Evolutionary conservation across 2,888 invertebrate genomes (phyloP), one percentile per base, ranked within the genome.

Genomic region (Sicus ferrugineus): DNA sequence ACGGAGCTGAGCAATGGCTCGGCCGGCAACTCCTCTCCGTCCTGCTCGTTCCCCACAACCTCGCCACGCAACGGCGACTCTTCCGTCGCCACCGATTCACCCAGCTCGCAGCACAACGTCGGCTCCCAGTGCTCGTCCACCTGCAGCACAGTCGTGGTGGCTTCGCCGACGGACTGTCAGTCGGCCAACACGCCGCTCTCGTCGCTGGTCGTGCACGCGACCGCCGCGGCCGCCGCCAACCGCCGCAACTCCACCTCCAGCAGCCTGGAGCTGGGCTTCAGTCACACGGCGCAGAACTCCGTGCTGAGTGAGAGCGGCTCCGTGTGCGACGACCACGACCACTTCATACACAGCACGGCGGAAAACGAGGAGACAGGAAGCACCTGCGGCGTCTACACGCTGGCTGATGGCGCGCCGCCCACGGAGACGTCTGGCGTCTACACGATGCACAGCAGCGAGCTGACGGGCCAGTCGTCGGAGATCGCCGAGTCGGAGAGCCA

Each of bases 341-440:
- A 88, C 52, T n/a, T n/a, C n/a, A 75, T 77, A 19, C 54, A 54
- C 28, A 54, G 23, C 54, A 61, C 34, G 21, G 46, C 48, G 16
- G 64, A 70, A 21, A 62, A 79, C 2, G 75, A 86, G 76, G 84
- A 83, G 54, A 77, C 82, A 2, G 84, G 83, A 70, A 87, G 88
- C 50, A 87, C 88, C n/a, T 89, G 89, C 2, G 89, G 89, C 7
- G 88, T 91, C 0, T 89, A 89, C 71, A 87, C 88, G 0, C 78
- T 88, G 46, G 87, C 89, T 0, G 90, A 91, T 70, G 83, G 82
- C 3, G 88, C 90, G 21, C 90, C 91, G 2, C 93, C 92, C 19
- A 94, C 94, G 73, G 93, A 93, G 84, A 94, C 93, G 0, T 94
- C 93, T 74, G 94, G 94, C 0, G 93, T 94, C 0, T 94, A 94